These are phyloP conservation scores for Formica selysi DNA, from an alignment of 1,140 invertebrate species.

Conservation along the genomic window DNA sequence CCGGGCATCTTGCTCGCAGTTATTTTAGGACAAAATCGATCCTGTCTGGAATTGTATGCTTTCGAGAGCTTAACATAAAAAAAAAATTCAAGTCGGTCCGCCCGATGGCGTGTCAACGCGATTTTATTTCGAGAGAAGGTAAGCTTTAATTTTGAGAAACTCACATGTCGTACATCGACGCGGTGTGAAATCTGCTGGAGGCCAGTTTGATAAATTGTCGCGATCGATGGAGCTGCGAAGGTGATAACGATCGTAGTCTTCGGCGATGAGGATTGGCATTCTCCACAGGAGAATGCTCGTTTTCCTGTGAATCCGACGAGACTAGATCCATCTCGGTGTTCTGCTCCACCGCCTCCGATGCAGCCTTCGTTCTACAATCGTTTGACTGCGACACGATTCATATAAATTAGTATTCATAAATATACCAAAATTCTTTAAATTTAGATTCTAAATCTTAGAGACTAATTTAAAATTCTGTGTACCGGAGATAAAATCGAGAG, in stretches of 20 bases:
- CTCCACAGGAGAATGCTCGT: conserved; percentile 7
- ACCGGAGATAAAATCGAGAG: not conserved
- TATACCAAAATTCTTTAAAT: not conserved
- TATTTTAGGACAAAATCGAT: conserved; percentile 60
- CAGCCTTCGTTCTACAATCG: conserved; percentile 56
- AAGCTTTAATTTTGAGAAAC: conserved; percentile 29
- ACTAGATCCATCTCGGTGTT: conserved; percentile 32
- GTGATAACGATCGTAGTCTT: conserved; percentile 69
- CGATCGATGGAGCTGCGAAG: conserved; percentile 57
- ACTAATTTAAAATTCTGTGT: too few species aligned
- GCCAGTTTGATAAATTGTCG: conserved; percentile 32
- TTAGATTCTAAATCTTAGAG: not conserved
- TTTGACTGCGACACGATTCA: conserved; percentile 50
- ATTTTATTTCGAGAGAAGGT: not conserved
- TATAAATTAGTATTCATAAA: not conserved
- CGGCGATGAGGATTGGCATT: conserved; percentile 56
- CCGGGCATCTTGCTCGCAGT: conserved; percentile 9
- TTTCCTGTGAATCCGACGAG: conserved; percentile 47
- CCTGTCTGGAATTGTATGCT: conserved; percentile 5
- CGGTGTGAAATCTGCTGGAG: conserved; percentile 46
- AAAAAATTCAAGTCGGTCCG: not conserved
- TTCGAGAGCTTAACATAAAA: conserved; percentile 1
- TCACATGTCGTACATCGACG: conserved; percentile 70
- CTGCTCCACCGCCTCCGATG: not conserved
- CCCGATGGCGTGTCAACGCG: not conserved